Conservation (phyloP, 2,888 invertebrate genomes). For the Leptinotarsa peninsularis region DNA sequence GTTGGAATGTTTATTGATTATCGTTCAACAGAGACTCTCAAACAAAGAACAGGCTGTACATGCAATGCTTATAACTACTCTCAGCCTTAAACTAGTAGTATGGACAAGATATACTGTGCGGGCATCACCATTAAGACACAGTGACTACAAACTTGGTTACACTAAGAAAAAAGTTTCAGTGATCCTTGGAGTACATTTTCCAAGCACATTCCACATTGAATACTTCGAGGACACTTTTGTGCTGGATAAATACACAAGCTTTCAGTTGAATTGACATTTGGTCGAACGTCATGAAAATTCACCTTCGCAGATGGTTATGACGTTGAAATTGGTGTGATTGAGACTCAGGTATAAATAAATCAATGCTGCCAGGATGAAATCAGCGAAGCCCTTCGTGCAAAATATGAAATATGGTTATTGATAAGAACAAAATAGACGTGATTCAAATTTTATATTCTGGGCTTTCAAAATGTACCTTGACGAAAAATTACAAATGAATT, state of each 20-base stretch:
- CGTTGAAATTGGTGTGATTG: background rate
- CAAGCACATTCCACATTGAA: background rate
- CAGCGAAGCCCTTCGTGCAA: too few species aligned
- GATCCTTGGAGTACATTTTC: background rate
- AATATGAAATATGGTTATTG: background rate
- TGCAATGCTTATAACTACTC: conserved; percentile 27
- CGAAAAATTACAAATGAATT: background rate
- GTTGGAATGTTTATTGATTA: background rate
- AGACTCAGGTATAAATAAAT: background rate
- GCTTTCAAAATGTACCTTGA: background rate
- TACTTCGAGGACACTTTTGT: too few species aligned
- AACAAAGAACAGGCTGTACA: conserved; percentile 20
- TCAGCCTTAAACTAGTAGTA: conserved; percentile 52
- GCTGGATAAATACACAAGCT: background rate
- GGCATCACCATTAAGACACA: conserved; percentile 56
- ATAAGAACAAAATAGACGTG: background rate
- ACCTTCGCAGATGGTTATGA: background rate
- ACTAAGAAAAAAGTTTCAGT: background rate
- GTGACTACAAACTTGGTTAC: conserved; percentile 16
- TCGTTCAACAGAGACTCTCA: background rate
- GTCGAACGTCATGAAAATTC: background rate
- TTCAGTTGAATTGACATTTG: conserved; percentile 1
- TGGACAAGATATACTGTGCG: conserved; percentile 67
- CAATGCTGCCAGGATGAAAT: too few species aligned
- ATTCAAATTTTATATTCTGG: background rate